phyloP scores from a whole-genome alignment of 2,888 invertebrate genomes.

The Leptarthrus brevirostris region DNA sequence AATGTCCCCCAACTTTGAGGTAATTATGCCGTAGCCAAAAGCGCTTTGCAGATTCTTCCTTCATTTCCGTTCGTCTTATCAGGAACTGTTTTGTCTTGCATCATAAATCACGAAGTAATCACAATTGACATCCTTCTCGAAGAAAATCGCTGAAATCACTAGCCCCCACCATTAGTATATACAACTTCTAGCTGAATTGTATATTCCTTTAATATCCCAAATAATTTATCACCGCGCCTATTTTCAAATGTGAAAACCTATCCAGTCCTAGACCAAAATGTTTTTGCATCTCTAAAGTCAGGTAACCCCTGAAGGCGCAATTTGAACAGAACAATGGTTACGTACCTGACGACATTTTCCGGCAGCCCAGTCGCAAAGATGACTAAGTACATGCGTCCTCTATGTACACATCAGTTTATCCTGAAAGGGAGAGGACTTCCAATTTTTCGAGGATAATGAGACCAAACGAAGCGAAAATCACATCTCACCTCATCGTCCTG shows the following conservation, averaged over 20 bases:
- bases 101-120: conserved; percentile 45
- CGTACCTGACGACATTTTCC: conserved; percentile 3
- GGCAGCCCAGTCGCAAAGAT: neutral
- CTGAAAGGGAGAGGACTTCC: neutral
- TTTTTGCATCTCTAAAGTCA: neutral
- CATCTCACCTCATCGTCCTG: conserved; percentile 37
- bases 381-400: neutral
- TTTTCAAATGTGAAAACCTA: conserved; percentile 28
- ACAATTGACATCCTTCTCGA: conserved; percentile 39
- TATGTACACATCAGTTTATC: neutral
- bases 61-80: conserved; percentile 35
- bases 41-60: neutral
- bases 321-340: conserved; percentile 13
- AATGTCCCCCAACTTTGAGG: too few relatives aligned
- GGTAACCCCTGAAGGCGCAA: neutral
- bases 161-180: conserved; percentile 1
- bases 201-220: conserved; percentile 20
- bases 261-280: neutral
- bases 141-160: neutral
- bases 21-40: too few relatives aligned
- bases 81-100: conserved; percentile 5
- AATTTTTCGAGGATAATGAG: conserved; percentile 39
- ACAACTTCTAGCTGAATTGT: conserved; percentile 1
- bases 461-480: conserved; percentile 23
- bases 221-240: conserved; percentile 41